Base-by-base conservation (phyloP, 2,113 vertebrate species). In the Sander lucioperca region DNA sequence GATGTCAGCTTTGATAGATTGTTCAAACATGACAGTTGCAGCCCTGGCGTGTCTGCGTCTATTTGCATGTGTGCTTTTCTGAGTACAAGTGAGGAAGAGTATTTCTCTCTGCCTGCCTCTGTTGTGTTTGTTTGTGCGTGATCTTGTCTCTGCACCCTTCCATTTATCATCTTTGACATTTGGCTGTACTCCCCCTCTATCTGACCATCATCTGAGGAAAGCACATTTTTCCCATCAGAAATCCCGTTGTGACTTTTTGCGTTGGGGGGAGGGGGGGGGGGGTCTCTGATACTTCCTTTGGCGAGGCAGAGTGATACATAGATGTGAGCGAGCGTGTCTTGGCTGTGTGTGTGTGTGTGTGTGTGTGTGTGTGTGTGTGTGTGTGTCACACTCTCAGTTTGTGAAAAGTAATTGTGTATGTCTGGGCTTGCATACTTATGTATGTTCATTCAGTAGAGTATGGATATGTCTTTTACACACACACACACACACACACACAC, bases 151-250 rank as follows among this genome's bases (percentile, higher is more conserved):
- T 86, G 91, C 87, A 87, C 93, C 92, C 88, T 90, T 92, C 90
- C 94, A 94, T 95, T 95, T 95, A 95, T 95, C 95, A 94, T 93
- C 86, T 89, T 66, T 95, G 95, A 96, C 95, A 96, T 96, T 96
- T 95, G 93, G 91, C 94, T 94, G 92, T 92, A 93, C 93, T 93
- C 80, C 77, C 83, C 63, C 84, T 86, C 85, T 94, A 95, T 95
- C 95, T 91, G 86, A 84, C 91, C 93, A 93, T 94, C 94, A 95
- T 95, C 95, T 95, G 93, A 94, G 93, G 91, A 93, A 93, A 94
- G 91, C 94, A 94, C 93, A 94, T 95, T 95, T 96, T 95, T 93
- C 94, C 95, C 94, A 94, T 95, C 94, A 95, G 86, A 95, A 95
- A 94, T 93, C 93, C 92, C 80, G 91, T 92, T 91, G 94, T 95